Evolutionary conservation across 2,797 vertebrate genomes (phyloP), one percentile per base, ranked within the genome.

Genomic region (Cuculus canorus): DNA sequence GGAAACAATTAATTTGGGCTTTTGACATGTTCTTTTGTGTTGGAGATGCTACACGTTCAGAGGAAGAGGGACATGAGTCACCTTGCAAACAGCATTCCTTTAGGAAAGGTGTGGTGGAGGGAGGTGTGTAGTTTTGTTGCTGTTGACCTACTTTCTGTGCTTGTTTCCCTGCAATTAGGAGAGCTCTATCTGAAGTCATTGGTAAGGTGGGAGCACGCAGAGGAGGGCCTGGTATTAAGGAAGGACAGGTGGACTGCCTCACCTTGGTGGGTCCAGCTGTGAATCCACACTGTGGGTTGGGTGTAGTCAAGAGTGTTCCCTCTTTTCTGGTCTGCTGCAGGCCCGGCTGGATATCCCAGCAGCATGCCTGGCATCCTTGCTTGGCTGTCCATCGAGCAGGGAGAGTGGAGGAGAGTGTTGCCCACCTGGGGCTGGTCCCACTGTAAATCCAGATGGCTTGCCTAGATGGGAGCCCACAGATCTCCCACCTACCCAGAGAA

Each of bases 161-260:
- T 66, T 64, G 39, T 48, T 57, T 93, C 59, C 61, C 32, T 3
- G 1, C 61, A 54, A 57, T 19, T 54, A 23, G 35, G 30, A 54
- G 47, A 72, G 3, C 1, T 9, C 25, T n/a, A 13, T 9, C 45
- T 1, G 1, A 47, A 65, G 60, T 28, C 48, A 4, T 7, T 27
- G 14, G 22, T 25, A 2, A 41, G 41, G 39, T 0, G 0, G 33
- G n/a, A 33, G 7, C 0, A 2, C 57, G 32, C 7, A 11, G n/a
- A 59, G 61, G n/a, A 71, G 33, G n/a, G 50, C 17, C 14, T 33
- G 50, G 6, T 50, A 22, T 37, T 43, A 68, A 48, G 59, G n/a
- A 64, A 57, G 3, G 0, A 0, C 6, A 7, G 80, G 52, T 78
- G 33, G 39, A 79, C 52, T 30, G 43, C 9, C 33, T 30, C 9